Percentiles rank a stretch among this genome's conserved stretches.
Conservation (phyloP, 2,797 vertebrate genomes). For the Anolis apletophallus region DNA sequence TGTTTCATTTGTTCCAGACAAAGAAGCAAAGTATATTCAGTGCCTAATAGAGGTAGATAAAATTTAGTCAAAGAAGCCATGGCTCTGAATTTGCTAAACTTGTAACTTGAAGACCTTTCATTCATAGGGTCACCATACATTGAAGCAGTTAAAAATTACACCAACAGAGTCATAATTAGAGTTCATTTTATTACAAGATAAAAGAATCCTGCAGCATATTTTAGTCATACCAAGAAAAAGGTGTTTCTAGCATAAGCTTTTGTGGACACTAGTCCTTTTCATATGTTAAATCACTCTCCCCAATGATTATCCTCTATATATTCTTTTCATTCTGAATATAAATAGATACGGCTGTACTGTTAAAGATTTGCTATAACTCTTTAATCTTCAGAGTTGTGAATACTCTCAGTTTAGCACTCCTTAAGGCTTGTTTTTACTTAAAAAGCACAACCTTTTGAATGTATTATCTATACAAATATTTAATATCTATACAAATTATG, state of each 20-base stretch:
- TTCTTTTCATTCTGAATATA: background rate
- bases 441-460: background rate
- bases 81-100: too few relatives aligned
- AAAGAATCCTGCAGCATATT: too few relatives aligned
- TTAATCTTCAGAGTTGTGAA: background rate
- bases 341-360: background rate
- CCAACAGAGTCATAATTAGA: background rate
- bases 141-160: background rate
- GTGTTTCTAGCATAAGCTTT: too few relatives aligned
- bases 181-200: background rate
- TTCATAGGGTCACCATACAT: too few relatives aligned
- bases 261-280: too few relatives aligned
- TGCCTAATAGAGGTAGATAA: too few relatives aligned
- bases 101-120: too few relatives aligned
- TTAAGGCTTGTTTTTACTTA: background rate
- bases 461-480: background rate
- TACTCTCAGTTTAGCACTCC: background rate
- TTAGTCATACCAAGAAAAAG: too few relatives aligned
- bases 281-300: too few relatives aligned
- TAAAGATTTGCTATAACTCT: background rate
- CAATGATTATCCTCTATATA: too few relatives aligned
- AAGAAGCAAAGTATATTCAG: constrained; percentile 5
- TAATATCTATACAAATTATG: background rate
- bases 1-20: background rate
- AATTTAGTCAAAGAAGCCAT: too few relatives aligned